Evolutionary conservation across 2,797 vertebrate species (phyloP).

Genomic region (Danionella dracula): DNA sequence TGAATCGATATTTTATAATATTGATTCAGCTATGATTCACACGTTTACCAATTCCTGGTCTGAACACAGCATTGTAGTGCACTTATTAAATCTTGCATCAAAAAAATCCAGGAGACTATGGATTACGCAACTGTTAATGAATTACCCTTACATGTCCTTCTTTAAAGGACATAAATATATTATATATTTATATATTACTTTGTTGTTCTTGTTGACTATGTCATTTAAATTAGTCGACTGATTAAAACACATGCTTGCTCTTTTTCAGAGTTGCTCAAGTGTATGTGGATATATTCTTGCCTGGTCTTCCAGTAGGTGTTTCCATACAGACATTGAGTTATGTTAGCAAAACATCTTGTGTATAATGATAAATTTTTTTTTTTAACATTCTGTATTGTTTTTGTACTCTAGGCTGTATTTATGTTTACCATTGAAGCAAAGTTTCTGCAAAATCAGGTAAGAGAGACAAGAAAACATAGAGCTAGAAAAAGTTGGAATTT

Average conservation of each 20-base stretch:
- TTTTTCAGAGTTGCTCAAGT: constrained; percentile 77
- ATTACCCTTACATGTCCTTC: too few species aligned
- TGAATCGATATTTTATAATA: too few species aligned
- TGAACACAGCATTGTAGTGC: too few species aligned
- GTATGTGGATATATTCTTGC: constrained; percentile 88
- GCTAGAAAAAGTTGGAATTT: neutral
- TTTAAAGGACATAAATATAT: too few species aligned
- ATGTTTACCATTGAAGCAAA: constrained; percentile 55
- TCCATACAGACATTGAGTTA: neutral
- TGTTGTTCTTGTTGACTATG: too few species aligned
- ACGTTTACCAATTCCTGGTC: too few species aligned
- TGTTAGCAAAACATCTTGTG: neutral
- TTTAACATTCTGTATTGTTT: neutral
- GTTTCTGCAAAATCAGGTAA: constrained; percentile 70
- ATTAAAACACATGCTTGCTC: neutral
- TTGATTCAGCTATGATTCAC: too few species aligned
- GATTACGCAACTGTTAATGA: too few species aligned
- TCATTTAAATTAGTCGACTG: too few species aligned
- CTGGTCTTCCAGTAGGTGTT: constrained; percentile 86
- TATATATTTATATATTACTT: too few species aligned
- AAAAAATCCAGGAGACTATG: too few species aligned
- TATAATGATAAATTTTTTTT: neutral
- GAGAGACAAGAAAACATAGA: neutral
- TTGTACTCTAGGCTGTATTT: constrained; percentile 60
- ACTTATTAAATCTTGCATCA: too few species aligned